These are phyloP conservation scores for Tokudaia muenninki DNA, from an alignment of 2,797 vertebrate genomes.

Conservation along the genomic window DNA sequence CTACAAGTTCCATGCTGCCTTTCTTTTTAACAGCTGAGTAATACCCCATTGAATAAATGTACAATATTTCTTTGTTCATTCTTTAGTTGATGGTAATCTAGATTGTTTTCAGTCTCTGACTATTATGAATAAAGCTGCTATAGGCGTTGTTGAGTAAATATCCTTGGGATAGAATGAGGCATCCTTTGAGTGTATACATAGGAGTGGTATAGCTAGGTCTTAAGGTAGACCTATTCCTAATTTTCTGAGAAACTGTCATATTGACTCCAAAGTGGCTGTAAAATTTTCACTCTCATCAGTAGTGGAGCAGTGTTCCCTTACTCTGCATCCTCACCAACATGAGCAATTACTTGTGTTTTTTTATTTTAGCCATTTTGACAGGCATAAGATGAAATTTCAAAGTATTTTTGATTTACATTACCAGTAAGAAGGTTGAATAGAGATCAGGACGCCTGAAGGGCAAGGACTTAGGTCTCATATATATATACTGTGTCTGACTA, in stretches of 20 bases:
- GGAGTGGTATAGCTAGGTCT: not conserved
- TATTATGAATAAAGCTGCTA: not conserved
- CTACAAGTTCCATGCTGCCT: not conserved
- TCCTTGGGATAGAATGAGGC: not conserved
- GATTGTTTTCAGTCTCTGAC: not conserved
- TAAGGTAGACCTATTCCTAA: not conserved
- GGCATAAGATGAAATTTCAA: not conserved
- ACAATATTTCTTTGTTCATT: not conserved
- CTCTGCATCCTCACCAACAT: not conserved
- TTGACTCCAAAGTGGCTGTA: not conserved
- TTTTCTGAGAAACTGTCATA: not conserved
- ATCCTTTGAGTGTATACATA: not conserved
- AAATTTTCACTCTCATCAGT: not conserved
- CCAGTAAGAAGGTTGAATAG: not conserved
- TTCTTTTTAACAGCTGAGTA: not conserved
- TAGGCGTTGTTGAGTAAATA: not conserved
- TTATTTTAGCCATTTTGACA: not conserved
- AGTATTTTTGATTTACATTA: not conserved
- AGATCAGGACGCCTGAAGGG: not conserved
- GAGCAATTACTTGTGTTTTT: not conserved
- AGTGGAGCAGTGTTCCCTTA: not conserved
- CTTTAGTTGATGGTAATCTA: not conserved
- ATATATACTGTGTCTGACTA: not conserved
- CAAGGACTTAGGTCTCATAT: not conserved
- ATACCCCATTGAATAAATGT: not conserved